Base-by-base conservation (phyloP, 2,888 invertebrate species). In the Rhopalosiphum nymphaeae region DNA sequence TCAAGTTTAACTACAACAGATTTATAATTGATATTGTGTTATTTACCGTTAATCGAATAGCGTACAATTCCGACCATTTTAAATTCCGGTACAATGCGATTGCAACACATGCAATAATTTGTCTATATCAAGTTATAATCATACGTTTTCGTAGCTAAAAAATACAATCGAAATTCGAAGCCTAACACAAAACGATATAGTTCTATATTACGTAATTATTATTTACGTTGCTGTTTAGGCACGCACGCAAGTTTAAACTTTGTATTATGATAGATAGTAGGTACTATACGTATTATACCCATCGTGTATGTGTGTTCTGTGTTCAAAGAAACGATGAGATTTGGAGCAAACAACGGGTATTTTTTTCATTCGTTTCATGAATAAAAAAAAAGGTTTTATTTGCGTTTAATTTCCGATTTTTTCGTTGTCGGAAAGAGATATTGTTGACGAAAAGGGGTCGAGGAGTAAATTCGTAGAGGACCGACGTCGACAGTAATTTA, bases 341-440 rank as follows among this genome's bases (percentile, higher is more conserved):
- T 29, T 91, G 11, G 57, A 44, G 85, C 57, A 85, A 91, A 85
- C 29, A 85, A 86, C 49, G 44, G n/a, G 36, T n/a, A 57, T 57
- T 78, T 78, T 91, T 91, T 91, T 57, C 26, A 29, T n/a, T 9
- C 36, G 21, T 46, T 67, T n/a, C 25, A 13, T 46, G 46, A 29
- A 49, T 29, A 5, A 29, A 44, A 46, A 91, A 61, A 87, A 87
- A 46, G 61, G 92, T 46, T 87, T 92, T 92, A 87, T 92, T 92
- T 92, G 92, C 87, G 29, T 92, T 92, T 61, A 87, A 92, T 87
- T 92, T 87, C 46, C 61, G 87, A 57, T 86, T 86, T 56, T 91
- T 91, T n/a, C 11, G 4, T 44, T 44, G 29, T 67, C 42, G 13
- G n/a, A 53, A 49, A 49, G 88, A 29, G 89, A 89, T 57, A 25